A percentile compares a stretch with the other conserved stretches of the same genome.
phyloP scores from a whole-genome alignment of 2,797 vertebrate species.

The Leptoclinus maculatus region DNA sequence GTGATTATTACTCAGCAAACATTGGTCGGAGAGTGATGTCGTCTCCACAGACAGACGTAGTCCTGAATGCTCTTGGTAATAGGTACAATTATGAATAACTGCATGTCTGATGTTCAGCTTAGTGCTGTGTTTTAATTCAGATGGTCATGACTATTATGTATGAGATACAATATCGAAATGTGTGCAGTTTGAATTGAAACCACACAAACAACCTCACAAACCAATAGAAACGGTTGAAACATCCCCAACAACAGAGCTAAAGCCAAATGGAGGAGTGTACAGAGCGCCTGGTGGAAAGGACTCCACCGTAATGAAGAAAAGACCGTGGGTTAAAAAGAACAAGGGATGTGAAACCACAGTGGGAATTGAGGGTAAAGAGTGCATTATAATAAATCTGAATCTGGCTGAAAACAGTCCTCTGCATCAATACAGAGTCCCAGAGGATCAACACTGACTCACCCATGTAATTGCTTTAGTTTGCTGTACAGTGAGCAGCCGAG shows the following conservation, averaged over 20 bases:
- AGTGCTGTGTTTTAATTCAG: neutral
- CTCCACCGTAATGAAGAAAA: neutral
- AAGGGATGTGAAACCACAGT: neutral
- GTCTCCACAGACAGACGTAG: neutral
- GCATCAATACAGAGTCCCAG: slow-evolving; percentile 17
- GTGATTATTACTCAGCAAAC: neutral
- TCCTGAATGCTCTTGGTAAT: neutral
- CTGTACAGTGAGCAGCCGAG: neutral
- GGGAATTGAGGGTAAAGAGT: slow-evolving; percentile 1
- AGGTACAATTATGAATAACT: neutral
- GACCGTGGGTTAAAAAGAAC: neutral
- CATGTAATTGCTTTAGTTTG: slow-evolving; percentile 10
- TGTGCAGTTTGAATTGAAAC: neutral
- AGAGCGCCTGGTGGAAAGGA: too few species aligned
- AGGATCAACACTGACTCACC: slow-evolving; percentile 3
- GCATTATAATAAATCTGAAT: slow-evolving; percentile 12
- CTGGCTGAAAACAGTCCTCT: slow-evolving; percentile 1
- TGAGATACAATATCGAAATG: neutral
- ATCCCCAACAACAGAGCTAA: neutral
- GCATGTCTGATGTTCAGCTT: neutral
- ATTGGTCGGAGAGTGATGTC: neutral
- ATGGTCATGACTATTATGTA: neutral
- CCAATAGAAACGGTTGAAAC: neutral
- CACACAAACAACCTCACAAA: neutral
- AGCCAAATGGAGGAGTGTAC: too few species aligned